Base-by-base conservation (phyloP, 2,888 invertebrate species). In the Keiferia lycopersicella region DNA sequence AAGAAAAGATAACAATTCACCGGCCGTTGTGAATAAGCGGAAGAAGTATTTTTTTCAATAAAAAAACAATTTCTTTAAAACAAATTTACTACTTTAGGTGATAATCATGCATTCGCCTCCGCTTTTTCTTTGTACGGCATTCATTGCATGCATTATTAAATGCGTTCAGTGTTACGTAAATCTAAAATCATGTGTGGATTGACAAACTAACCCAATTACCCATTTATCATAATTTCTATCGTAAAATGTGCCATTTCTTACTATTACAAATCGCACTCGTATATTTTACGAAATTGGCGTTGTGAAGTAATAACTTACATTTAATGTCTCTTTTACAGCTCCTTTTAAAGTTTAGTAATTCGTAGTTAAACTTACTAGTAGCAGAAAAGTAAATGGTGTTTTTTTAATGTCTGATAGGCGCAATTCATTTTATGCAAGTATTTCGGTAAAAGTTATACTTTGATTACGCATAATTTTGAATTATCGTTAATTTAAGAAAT, bases 151-250 rank as follows among this genome's bases (percentile, higher is more conserved):
- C 50, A 66, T 66, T 64, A 68, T 70, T 67, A 71, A 75, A 77
- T 71, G 68, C 72, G 74, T 74, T 74, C 69, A 69, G 68, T 69
- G 18, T 83, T 82, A 74, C 72, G 65, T 75, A 78, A 82, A 62
- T 34, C 66, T 63, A 73, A 74, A 74, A 61, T 66, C 62, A 57
- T 60, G 73, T 74, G 69, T 70, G 65, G 71, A 72, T 75, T 79
- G 70, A 73, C 76, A 74, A 76, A 81, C 73, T 73, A 77, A 65
- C 79, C 78, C 68, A 71, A 76, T 81, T 82, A 71, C 58, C 58
- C 56, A 64, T 60, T 38, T 48, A 57, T 63, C 60, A 57, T 20
- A 34, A 26, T 30, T 50, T 34, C 41, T 30, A 57, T 62, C 53
- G 11, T 61, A 50, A 20, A 57, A 56, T n/a, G 14, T 18, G 38